phyloP scores from a whole-genome alignment of 2,113 vertebrate genomes.

The Xenopus laevis region DNA sequence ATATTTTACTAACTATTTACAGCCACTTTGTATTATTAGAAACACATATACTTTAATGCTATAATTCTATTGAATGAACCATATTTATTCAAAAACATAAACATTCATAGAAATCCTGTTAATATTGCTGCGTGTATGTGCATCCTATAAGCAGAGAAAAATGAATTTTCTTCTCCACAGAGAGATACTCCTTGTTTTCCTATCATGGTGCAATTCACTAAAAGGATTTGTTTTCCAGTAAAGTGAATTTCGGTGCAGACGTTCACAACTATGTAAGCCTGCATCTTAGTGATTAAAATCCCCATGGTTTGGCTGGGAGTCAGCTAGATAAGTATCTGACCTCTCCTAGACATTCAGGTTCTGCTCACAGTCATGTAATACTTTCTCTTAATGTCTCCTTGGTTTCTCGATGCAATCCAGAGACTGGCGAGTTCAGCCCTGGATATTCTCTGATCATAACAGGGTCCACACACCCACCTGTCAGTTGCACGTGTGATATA shows the following conservation, averaged over 20 bases:
- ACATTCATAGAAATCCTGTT: too few relatives aligned
- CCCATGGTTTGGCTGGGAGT: not conserved
- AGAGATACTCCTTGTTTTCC: too few relatives aligned
- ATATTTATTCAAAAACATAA: too few relatives aligned
- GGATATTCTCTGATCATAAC: not conserved
- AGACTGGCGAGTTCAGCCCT: not conserved
- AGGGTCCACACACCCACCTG: not conserved
- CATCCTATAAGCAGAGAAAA: too few relatives aligned
- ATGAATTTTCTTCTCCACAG: too few relatives aligned
- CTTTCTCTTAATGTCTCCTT: not conserved
- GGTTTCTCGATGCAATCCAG: slow-evolving; percentile 10
- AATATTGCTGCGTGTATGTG: too few relatives aligned
- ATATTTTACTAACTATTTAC: too few relatives aligned
- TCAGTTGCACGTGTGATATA: not conserved
- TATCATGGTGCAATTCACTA: not conserved
- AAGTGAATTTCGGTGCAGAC: not conserved
- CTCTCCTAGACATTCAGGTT: slow-evolving; percentile 1
- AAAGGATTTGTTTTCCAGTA: not conserved
- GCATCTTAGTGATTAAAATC: not conserved
- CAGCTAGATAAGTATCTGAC: slow-evolving; percentile 21
- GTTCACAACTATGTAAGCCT: not conserved
- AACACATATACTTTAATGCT: too few relatives aligned
- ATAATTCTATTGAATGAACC: too few relatives aligned
- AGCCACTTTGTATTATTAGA: too few relatives aligned
- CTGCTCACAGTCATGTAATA: not conserved